Evolutionary conservation across 2,797 vertebrate species (phyloP).

Genomic region (Rhinatrema bivittatum): DNA sequence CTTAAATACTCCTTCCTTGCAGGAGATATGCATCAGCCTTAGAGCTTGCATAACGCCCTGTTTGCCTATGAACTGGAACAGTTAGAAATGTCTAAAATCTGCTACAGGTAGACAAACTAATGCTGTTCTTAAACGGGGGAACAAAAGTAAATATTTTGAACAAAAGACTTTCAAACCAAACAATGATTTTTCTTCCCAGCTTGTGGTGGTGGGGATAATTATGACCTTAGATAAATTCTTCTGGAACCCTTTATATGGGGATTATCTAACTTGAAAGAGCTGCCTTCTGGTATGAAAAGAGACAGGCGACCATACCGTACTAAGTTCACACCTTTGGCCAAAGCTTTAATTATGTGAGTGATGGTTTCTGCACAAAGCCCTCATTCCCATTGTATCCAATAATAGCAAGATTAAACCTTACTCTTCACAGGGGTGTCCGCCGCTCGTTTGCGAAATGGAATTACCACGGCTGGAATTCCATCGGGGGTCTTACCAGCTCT

Average conservation of each 20-base stretch:
- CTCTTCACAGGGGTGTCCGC: conserved; percentile 16
- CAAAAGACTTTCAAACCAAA: too few relatives aligned
- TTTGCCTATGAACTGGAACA: too few relatives aligned
- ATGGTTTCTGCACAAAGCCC: conserved; percentile 21
- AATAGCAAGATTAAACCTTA: conserved; percentile 40
- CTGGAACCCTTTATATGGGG: conserved; percentile 33
- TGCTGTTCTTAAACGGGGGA: too few relatives aligned
- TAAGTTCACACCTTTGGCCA: conserved; percentile 16
- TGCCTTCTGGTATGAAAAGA: conserved; percentile 31
- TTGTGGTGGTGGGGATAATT: conserved; percentile 29
- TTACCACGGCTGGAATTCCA: conserved; percentile 31
- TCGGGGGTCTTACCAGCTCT: conserved; percentile 26
- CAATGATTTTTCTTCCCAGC: too few relatives aligned
- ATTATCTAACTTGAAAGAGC: conserved; percentile 35
- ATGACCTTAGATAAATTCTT: conserved; percentile 31
- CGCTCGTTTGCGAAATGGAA: conserved; percentile 9
- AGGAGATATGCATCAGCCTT: too few relatives aligned
- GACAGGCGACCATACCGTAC: conserved; percentile 31
- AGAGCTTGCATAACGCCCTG: too few relatives aligned
- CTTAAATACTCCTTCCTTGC: too few relatives aligned
- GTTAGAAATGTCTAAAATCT: too few relatives aligned
- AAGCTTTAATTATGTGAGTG: conserved; percentile 10
- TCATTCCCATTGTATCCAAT: conserved; percentile 26
- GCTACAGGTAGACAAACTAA: too few relatives aligned
- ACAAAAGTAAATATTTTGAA: not conserved